These are phyloP conservation scores for Chrysina gloriosa DNA, from an alignment of 2,888 invertebrate genomes.

Conservation along the genomic window DNA sequence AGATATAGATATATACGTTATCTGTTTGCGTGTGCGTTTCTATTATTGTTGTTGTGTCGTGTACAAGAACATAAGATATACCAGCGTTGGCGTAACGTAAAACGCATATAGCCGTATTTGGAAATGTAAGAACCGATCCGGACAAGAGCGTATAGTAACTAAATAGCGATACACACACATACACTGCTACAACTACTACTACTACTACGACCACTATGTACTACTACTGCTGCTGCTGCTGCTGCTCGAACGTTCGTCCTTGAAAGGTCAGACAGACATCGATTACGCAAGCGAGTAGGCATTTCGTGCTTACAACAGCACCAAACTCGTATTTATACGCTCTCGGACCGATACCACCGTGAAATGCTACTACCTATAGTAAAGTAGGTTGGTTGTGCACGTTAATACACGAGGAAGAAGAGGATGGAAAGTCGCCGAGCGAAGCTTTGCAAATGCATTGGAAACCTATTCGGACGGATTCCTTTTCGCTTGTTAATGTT, in stretches of 20 bases:
- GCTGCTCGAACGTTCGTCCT: constrained; percentile 45
- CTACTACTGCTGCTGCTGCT: too few species aligned
- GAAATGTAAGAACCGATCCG: constrained; percentile 30
- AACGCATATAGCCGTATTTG: constrained; percentile 38
- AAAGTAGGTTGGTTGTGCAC: too few species aligned
- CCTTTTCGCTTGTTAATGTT: too few species aligned
- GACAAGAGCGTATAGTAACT: constrained; percentile 35
- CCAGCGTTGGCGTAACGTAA: constrained; percentile 36
- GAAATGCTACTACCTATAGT: constrained; percentile 1
- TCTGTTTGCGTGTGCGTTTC: constrained; percentile 14
- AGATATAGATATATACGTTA: too few species aligned
- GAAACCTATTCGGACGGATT: too few species aligned
- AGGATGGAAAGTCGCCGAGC: too few species aligned
- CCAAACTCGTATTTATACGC: constrained; percentile 19
- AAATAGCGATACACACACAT: constrained; percentile 37
- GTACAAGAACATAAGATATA: too few species aligned
- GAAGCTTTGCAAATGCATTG: too few species aligned
- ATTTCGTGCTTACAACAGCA: constrained; percentile 34
- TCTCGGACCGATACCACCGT: neutral
- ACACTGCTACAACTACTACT: too few species aligned
- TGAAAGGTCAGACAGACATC: constrained; percentile 47
- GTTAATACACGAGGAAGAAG: too few species aligned
- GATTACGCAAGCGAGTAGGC: constrained; percentile 45
- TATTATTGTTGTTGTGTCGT: constrained; percentile 14
- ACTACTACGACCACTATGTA: too few species aligned